Evolutionary conservation across 2,113 vertebrate genomes (phyloP).

Genomic region (Tursiops truncatus): DNA sequence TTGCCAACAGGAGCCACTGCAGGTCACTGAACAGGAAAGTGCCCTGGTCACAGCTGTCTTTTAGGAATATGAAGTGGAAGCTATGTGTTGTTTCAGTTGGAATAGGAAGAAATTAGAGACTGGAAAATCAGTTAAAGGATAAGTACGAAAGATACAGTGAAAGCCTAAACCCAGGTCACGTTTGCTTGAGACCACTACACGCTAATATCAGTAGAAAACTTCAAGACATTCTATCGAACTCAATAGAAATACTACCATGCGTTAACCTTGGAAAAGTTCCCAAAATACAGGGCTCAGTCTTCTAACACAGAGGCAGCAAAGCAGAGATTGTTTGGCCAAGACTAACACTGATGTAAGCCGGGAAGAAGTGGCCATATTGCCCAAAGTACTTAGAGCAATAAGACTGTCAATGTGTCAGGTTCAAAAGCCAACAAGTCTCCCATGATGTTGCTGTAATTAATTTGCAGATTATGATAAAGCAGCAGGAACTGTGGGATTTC

Average conservation of each 20-base stretch:
- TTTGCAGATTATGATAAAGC: not conserved
- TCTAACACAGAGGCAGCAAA: not conserved
- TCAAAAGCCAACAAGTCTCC: not conserved
- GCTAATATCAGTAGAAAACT: not conserved
- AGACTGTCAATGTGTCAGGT: not conserved
- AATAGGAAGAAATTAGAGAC: not conserved
- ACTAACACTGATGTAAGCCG: not conserved
- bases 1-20: not conserved
- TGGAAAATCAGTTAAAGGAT: not conserved
- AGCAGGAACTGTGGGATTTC: not conserved
- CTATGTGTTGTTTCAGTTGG: not conserved
- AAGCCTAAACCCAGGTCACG: not conserved
- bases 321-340: not conserved
- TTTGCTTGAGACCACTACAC: not conserved
- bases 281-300: not conserved
- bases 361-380: too few species aligned
- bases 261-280: not conserved
- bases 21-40: not conserved
- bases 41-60: not conserved
- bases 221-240: not conserved
- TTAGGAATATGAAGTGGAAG: not conserved
- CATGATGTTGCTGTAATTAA: not conserved
- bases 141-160: not conserved
- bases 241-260: not conserved
- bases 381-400: not conserved